Base-by-base conservation (phyloP, 2,888 invertebrate species). In the Troides helena region DNA sequence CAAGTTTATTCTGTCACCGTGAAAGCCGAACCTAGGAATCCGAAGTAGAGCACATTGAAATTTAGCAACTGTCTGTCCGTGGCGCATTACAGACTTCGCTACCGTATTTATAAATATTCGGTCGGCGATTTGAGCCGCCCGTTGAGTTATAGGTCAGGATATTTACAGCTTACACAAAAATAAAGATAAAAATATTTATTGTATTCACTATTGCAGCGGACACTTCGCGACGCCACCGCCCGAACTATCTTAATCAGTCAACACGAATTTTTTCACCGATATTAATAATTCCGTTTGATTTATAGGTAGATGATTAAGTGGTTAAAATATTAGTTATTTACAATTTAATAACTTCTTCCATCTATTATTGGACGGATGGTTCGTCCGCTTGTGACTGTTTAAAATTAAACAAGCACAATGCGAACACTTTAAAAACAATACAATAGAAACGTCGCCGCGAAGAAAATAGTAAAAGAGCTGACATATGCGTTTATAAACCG, bases 51-150 rank as follows among this genome's bases (percentile, higher is more conserved):
- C 90, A 86, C 87, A 87, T 87, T 90, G 91, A 92, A 89, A 92
- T 92, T 89, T 91, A 90, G 89, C 92, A 91, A 91, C 92, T 92
- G 92, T 87, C 89, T 86, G 88, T 86, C 87, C 62, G 84, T 80
- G 83, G 78, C 83, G 84, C 86, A 87, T 89, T 88, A 88, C 88
- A 79, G 85, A 82, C 80, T 84, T 79, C 78, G 84, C 88, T 85
- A 83, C 85, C 81, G 87, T 87, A 89, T 90, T 89, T 90, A 91
- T 89, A 90, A 89, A 90, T 89, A 88, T 87, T 89, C 85, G 75
- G 80, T 78, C 79, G 83, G 85, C 84, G 82, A 84, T 86, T 86
- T 85, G 82, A 85, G 82, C 81, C 82, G 81, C 78, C 78, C 79
- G 80, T 79, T 79, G 82, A 82, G 80, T 85, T 81, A 83, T 84